Conservation (phyloP, 30 jellyfish, hydroid and myxozoan genomes). For the Morbakka virulenta region DNA sequence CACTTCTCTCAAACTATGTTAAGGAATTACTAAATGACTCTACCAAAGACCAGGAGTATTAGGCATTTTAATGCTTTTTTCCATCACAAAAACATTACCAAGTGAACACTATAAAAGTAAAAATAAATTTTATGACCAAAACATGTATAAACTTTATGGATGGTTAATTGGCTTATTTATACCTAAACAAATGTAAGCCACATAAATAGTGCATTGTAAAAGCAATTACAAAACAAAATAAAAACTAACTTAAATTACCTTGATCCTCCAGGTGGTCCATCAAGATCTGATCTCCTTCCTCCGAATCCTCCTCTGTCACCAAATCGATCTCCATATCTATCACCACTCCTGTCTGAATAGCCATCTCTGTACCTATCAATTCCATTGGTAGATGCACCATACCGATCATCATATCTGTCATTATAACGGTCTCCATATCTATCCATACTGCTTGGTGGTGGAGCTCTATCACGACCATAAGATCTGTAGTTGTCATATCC, state of each 20-base stretch:
- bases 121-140: too few relatives aligned
- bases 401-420: slow-evolving; percentile 30
- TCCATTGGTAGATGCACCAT: neutral
- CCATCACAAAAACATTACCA: too few relatives aligned
- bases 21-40: too few relatives aligned
- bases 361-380: slow-evolving; percentile 15
- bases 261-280: neutral
- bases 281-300: neutral
- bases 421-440: neutral
- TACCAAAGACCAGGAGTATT: too few relatives aligned
- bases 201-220: too few relatives aligned
- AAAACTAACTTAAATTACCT: neutral
- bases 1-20: too few relatives aligned
- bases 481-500: neutral
- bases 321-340: slow-evolving; percentile 2
- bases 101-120: too few relatives aligned
- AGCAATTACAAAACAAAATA: too few relatives aligned
- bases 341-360: neutral
- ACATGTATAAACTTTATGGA: too few relatives aligned
- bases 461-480: neutral
- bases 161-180: too few relatives aligned
- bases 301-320: neutral
- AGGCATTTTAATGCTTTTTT: too few relatives aligned
- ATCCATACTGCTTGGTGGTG: slow-evolving; percentile 9
- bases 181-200: too few relatives aligned